Percentiles rank a stretch among this genome's conserved stretches.
Conservation (phyloP, 1,140 invertebrate species). For the Drosophila sulfurigaster region DNA sequence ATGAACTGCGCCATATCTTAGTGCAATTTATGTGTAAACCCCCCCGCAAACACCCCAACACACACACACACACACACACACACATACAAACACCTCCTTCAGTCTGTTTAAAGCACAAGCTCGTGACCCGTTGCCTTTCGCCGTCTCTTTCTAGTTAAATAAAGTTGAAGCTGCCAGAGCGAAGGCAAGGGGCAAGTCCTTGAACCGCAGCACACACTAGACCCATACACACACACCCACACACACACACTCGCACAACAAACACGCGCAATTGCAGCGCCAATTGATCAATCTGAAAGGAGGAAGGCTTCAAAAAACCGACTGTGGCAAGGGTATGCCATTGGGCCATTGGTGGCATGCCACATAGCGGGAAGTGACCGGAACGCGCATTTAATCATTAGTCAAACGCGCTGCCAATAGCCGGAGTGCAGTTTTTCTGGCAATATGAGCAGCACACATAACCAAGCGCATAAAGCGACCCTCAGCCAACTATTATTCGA, state of each 20-base stretch:
- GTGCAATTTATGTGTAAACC: constrained; percentile 36
- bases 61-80: too few species aligned
- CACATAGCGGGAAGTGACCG: constrained; percentile 8
- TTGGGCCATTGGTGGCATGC: constrained; percentile 1
- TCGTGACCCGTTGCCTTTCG: too few species aligned
- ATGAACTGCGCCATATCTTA: constrained; percentile 49
- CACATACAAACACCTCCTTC: background rate
- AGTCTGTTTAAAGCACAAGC: constrained; percentile 23
- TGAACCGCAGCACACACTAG: background rate
- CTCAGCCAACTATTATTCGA: too few species aligned
- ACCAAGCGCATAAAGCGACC: too few species aligned
- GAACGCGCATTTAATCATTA: constrained; percentile 34
- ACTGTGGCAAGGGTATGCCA: background rate
- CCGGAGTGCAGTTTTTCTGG: background rate
- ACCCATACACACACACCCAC: background rate
- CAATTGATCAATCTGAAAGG: constrained; percentile 6
- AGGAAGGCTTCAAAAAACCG: background rate
- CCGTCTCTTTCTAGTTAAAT: constrained; percentile 15
- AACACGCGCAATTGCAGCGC: background rate
- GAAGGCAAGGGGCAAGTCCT: background rate
- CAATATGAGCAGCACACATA: constrained; percentile 9
- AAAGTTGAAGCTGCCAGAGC: constrained; percentile 30
- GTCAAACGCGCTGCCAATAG: constrained; percentile 30
- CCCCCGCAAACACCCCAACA: too few species aligned
- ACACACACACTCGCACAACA: background rate